phyloP scores from a whole-genome alignment of 2,113 vertebrate species.

The Eurystomus gularis region DNA sequence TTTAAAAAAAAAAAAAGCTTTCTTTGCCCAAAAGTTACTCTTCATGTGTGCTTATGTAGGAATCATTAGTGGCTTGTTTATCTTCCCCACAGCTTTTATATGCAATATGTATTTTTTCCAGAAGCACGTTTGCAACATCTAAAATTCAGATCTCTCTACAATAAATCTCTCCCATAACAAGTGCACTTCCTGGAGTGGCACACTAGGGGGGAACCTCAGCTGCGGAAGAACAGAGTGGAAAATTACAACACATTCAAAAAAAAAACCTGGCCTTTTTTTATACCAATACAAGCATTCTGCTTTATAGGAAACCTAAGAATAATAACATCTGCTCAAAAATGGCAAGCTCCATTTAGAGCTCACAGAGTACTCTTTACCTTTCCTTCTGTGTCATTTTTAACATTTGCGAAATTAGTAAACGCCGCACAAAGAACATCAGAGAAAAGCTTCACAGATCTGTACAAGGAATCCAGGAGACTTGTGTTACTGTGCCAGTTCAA shows the following conservation, averaged over 20 bases:
- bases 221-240: conserved; percentile 36
- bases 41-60: neutral
- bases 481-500: neutral
- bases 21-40: neutral
- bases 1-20: neutral
- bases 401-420: neutral
- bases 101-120: neutral
- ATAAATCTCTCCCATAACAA: neutral
- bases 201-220: conserved; percentile 43
- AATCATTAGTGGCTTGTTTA: neutral
- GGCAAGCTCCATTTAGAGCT: neutral
- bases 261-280: neutral
- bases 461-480: neutral
- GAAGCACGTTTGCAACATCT: neutral
- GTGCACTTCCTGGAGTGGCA: conserved; percentile 36
- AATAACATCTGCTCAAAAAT: neutral
- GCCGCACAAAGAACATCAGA: neutral
- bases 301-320: neutral
- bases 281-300: neutral
- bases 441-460: neutral
- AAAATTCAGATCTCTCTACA: neutral
- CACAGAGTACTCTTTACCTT: neutral
- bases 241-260: neutral
- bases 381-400: neutral
- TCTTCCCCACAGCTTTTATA: neutral